Percentiles rank a stretch among this genome's conserved stretches.
These are phyloP conservation scores for Alectura lathami DNA, from an alignment of 2,113 vertebrate species.

Conservation along the genomic window DNA sequence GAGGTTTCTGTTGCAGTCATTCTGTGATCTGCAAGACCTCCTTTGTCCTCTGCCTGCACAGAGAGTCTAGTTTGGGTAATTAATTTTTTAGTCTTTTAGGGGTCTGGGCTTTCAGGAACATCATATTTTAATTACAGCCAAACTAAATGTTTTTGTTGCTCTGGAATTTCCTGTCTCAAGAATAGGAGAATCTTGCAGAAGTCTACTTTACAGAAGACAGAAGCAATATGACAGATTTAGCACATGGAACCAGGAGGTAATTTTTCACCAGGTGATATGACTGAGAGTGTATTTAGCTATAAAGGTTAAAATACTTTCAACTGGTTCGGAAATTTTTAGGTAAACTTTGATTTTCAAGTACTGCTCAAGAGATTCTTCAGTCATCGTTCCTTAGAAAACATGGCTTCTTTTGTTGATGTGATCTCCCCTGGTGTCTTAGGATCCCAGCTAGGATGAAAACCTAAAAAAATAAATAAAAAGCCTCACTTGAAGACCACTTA, in stretches of 20 bases:
- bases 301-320: not conserved
- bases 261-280: not conserved
- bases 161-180: not conserved
- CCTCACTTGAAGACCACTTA: not conserved
- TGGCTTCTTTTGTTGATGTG: not conserved
- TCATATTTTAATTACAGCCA: not conserved
- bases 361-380: not conserved
- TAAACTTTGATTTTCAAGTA: not conserved
- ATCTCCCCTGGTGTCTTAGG: not conserved
- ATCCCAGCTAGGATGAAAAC: not conserved
- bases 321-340: not conserved
- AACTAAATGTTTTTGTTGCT: not conserved
- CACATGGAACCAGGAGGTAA: not conserved
- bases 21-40: not conserved
- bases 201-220: not conserved
- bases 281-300: not conserved
- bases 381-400: not conserved
- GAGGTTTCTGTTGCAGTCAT: not conserved
- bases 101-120: not conserved
- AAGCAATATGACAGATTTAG: not conserved
- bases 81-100: not conserved
- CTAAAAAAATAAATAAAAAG: not conserved
- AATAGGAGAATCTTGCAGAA: not conserved
- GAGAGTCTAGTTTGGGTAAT: not conserved
- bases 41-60: not conserved